Evolutionary conservation across 1,140 invertebrate genomes (phyloP).

Genomic region (Scaptomyza hsui): DNA sequence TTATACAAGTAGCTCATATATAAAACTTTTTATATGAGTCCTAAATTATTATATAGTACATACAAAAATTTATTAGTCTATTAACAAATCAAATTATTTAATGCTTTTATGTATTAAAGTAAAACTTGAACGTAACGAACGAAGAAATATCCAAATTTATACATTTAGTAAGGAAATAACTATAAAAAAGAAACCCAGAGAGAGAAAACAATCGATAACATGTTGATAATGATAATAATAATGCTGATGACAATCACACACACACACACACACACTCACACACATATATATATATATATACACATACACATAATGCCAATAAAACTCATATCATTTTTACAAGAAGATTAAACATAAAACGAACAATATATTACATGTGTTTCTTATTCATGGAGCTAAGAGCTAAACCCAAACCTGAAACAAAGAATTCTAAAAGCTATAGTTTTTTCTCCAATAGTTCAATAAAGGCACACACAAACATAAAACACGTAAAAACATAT

Average conservation of each 20-base stretch:
- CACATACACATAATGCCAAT: conserved; percentile 37
- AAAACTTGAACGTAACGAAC: conserved; percentile 25
- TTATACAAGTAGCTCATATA: conserved; percentile 33
- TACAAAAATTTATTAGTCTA: conserved; percentile 39
- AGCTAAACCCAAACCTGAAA: background rate
- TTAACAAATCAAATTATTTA: conserved; percentile 30
- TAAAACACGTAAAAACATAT: too few species aligned
- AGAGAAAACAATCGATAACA: conserved; percentile 11
- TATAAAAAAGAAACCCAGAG: background rate
- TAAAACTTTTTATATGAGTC: conserved; percentile 38
- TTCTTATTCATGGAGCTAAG: conserved; percentile 61
- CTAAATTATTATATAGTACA: conserved; percentile 33
- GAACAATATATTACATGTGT: conserved; percentile 67
- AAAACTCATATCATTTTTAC: conserved; percentile 72
- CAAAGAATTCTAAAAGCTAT: background rate
- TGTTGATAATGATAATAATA: conserved; percentile 31
- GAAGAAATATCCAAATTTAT: conserved; percentile 39
- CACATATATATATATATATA: conserved; percentile 20
- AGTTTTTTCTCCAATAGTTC: background rate
- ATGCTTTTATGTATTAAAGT: conserved; percentile 36
- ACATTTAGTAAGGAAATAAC: conserved; percentile 19
- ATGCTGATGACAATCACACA: conserved; percentile 51
- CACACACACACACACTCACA: conserved; percentile 13
- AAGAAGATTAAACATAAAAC: conserved; percentile 76
- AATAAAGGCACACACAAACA: too few species aligned